A percentile compares a stretch with the other conserved stretches of the same genome.
These are phyloP conservation scores for Astreopora myriophthalma DNA, from an alignment of 64 coral and sea anemone species.

Conservation along the genomic window DNA sequence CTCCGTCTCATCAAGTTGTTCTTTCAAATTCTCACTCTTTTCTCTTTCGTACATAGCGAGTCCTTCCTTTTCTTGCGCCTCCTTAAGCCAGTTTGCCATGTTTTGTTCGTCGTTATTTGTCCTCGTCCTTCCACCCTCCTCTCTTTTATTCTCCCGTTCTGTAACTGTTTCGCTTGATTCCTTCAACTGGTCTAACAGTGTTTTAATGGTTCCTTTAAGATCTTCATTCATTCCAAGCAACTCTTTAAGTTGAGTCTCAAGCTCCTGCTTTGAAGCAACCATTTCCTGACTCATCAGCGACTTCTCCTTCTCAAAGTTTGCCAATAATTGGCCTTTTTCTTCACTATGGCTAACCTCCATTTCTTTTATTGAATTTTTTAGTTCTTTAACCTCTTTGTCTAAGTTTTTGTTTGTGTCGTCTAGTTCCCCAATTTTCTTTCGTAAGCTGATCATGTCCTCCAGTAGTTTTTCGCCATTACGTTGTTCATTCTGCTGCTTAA, in stretches of 20 bases:
- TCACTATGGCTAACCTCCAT: conserved; percentile 18
- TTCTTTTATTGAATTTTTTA: conserved; percentile 45
- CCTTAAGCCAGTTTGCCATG: background rate
- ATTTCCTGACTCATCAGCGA: conserved; percentile 10
- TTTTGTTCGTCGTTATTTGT: background rate
- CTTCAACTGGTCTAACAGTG: conserved; percentile 46
- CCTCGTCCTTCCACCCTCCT: background rate
- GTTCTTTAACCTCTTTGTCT: conserved; percentile 37
- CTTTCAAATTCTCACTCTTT: conserved; percentile 82
- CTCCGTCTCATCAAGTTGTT: conserved; percentile 75
- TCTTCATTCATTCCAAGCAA: conserved; percentile 15
- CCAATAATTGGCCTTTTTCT: conserved; percentile 18
- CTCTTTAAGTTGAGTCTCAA: conserved; percentile 23
- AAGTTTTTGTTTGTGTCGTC: conserved; percentile 12
- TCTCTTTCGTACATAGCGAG: conserved; percentile 2
- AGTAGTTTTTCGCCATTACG: background rate
- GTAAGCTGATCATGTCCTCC: conserved; percentile 16
- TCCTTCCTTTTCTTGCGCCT: conserved; percentile 15
- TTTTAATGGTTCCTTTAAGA: conserved; percentile 60
- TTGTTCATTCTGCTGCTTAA: background rate
- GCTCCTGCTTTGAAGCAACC: background rate
- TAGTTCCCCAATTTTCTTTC: conserved; percentile 43
- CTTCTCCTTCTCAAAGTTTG: conserved; percentile 38
- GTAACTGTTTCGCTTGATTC: conserved; percentile 22
- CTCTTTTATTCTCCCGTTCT: background rate